These are phyloP conservation scores for Dermochelys coriacea DNA, from an alignment of 2,797 vertebrate species.

Conservation along the genomic window DNA sequence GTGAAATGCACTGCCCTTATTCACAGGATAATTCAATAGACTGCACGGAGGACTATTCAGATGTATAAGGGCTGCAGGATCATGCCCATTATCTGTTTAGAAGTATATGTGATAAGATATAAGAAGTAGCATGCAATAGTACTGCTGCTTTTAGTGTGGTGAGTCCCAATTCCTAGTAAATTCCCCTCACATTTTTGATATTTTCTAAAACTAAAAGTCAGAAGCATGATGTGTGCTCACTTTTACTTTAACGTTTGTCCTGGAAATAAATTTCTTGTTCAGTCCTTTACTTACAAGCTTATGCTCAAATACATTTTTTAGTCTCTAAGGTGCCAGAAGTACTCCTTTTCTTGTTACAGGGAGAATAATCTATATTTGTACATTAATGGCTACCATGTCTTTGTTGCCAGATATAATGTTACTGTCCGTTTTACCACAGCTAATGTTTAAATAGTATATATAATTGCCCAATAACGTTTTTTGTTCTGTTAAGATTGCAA, in stretches of 20 bases:
- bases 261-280: background rate
- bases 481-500: background rate
- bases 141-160: background rate
- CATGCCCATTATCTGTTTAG: background rate
- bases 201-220: background rate
- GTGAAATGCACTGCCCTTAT: background rate
- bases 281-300: too few species aligned
- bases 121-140: background rate
- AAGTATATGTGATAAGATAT: accelerated
- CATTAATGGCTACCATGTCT: background rate
- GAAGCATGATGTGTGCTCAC: background rate
- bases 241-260: background rate
- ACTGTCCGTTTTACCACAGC: background rate
- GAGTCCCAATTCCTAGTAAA: background rate
- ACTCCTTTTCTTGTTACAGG: too few species aligned
- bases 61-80: background rate
- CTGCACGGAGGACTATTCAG: background rate
- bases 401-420: background rate
- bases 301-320: too few species aligned
- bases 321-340: too few species aligned
- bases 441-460: background rate
- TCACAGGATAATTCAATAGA: background rate
- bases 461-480: background rate
- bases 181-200: background rate
- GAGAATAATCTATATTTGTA: background rate